Base-by-base conservation (phyloP, 1,140 invertebrate species). In the Neocloeon triangulifer region DNA sequence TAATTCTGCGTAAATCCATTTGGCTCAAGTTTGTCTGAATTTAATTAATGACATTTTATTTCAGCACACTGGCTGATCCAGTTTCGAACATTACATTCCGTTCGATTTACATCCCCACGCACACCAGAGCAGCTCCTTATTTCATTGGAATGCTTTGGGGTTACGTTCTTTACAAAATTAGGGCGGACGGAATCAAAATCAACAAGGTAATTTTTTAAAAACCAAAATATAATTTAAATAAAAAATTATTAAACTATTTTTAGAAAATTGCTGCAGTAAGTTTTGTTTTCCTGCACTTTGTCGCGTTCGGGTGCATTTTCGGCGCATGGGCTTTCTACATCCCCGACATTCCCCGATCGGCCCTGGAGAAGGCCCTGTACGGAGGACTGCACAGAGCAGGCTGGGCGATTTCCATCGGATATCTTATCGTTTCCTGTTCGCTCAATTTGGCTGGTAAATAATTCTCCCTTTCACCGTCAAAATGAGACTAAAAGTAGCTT, bases 341-440 rank as follows among this genome's bases (percentile, higher is more conserved):
- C 10, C 48, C 27, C 15, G 27, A 29, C 4, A 34, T 31, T 0
- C 66, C 43, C 19, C 65, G 62, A 35, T 62, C 58, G 19, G 41
- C 45, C 4, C 39, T 68, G 2, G 68, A 70, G 39, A 62, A 67
- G 1, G 66, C 69, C 1, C 44, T 68, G 1, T 77, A 72, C 43
- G 62, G 67, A 21, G 61, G 66, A 0, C 38, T 73, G 1, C 69
- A 73, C 45, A 59, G 67, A 39, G 52, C 63, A 2, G 58, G 62
- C 0, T 76, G 71, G 71, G 61, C 66, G 23, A 47, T 66, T 10
- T 56, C 61, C 2, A 66, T 68, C 27, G 66, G 67, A 0, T 78
- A 73, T 73, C 53, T 76, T 22, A 56, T 77, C 4, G 55, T 73
- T 38, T 68, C 67, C 1, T 76, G 73, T 41, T 60, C 68, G 32